Base-by-base conservation (phyloP, 1,140 invertebrate genomes). In the Sminthurides bifidus region DNA sequence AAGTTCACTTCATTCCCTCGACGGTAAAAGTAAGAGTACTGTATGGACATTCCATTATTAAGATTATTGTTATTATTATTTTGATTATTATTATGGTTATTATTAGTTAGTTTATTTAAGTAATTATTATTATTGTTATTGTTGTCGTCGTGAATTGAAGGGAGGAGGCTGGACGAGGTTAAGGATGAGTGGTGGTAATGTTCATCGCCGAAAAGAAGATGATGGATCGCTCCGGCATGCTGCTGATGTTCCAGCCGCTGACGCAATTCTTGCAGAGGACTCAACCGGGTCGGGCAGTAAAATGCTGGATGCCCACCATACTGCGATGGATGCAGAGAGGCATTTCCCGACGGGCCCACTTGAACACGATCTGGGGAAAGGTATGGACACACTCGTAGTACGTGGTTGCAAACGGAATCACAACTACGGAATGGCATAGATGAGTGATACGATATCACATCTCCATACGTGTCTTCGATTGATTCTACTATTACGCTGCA, bases 301-400 rank as follows among this genome's bases (percentile, higher is more conserved):
- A 65, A 65, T 35, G 63, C 59, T 29, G 63, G 63, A 52, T 65
- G 63, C 29, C 63, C 63, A 38, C 63, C 63, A 45, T 61, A 61
- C 45, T 65, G 63, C 10, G 54, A 58, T 24, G 54, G 52, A 43
- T 65, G 63, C 8, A 52, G 45, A 4, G 15, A 8, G 10, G 4
- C 15, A 17, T 14, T 51, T 19, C 57, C 54, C 15, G 21, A 4
- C 19, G 27, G 14, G 14, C 44, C 54, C 5, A 43, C 23, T 37
- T 65, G 63, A 48, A 55, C 37, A 15, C 63, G 49, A 45, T 65
- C 63, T 17, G 63, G 63, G 24, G 59, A 52, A 40, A 61, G 45
- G 58, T 65, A 65, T 26, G 63, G 63, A 54, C 63, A 65, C 26
- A 60, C 19, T 61, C 49, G 49, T 40, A 57, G 45, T 40, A 62